Conservation (phyloP, 2,113 vertebrate species). For the Odobenus rosmarus region DNA sequence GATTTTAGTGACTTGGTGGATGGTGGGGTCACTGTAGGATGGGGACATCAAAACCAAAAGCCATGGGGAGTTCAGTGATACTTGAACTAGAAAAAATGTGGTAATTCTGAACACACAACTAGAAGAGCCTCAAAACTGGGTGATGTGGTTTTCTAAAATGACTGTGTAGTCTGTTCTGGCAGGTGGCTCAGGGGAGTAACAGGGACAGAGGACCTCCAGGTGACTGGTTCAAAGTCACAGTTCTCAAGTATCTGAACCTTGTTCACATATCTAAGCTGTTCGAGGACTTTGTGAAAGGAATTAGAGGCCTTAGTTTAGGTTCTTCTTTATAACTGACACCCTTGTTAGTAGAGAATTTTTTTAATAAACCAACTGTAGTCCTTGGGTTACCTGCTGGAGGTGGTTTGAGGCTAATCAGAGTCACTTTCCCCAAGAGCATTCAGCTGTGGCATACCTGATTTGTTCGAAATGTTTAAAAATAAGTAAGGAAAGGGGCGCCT, state of each 20-base stretch:
- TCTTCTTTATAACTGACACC: constrained; percentile 20
- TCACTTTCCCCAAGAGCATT: background rate
- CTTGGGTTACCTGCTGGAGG: constrained; percentile 24
- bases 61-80: constrained; percentile 30
- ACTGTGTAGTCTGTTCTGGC: background rate
- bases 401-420: constrained; percentile 20
- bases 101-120: background rate
- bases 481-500: background rate
- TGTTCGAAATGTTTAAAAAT: constrained; percentile 37
- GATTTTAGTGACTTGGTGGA: background rate
- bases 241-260: constrained; percentile 43
- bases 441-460: background rate
- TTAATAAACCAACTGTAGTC: background rate
- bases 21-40: background rate
- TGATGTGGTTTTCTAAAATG: constrained; percentile 33
- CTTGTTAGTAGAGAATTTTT: background rate
- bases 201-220: background rate
- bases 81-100: constrained; percentile 19
- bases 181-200: background rate
- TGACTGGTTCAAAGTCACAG: constrained; percentile 40
- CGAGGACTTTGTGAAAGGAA: constrained; percentile 36
- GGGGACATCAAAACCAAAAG: background rate
- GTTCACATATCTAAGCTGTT: constrained; percentile 38
- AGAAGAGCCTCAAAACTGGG: background rate
- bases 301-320: constrained; percentile 35